These are phyloP conservation scores for Seriola rivoliana DNA, from an alignment of 2,113 vertebrate species.

Conservation along the genomic window DNA sequence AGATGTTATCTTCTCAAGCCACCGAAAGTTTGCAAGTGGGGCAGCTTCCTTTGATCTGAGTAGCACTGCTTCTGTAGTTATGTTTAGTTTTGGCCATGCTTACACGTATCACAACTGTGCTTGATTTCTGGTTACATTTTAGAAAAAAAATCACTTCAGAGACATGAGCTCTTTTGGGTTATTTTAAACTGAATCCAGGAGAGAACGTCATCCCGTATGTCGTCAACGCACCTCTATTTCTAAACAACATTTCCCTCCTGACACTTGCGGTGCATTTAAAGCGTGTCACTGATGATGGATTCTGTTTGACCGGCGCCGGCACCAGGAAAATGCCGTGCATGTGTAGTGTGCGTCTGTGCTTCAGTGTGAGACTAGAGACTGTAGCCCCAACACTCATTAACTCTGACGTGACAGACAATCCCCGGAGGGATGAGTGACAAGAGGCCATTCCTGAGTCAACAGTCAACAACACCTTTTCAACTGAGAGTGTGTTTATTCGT, in stretches of 20 bases:
- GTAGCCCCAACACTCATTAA: slow-evolving; percentile 42
- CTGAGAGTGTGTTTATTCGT: slow-evolving; percentile 3
- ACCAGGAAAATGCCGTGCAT: neutral
- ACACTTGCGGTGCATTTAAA: neutral
- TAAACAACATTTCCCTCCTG: neutral
- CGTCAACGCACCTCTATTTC: neutral
- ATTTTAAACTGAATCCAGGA: neutral
- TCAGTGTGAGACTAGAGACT: slow-evolving; percentile 19
- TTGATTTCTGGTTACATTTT: neutral
- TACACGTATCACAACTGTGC: neutral
- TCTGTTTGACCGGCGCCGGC: neutral
- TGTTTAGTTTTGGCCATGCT: too few relatives aligned
- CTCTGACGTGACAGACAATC: slow-evolving; percentile 20
- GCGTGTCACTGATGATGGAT: neutral
- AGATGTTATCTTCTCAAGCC: neutral
- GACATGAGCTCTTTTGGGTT: neutral
- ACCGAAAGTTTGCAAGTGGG: neutral
- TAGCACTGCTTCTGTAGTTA: neutral
- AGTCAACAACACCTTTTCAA: slow-evolving; percentile 24
- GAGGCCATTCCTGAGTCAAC: slow-evolving; percentile 1
- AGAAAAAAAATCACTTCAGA: neutral
- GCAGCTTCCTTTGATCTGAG: neutral
- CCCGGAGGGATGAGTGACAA: neutral
- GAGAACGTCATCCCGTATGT: neutral
- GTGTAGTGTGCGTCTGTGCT: neutral